Base-by-base conservation (phyloP, 2,888 invertebrate genomes). In the Helobdella robusta region DNA sequence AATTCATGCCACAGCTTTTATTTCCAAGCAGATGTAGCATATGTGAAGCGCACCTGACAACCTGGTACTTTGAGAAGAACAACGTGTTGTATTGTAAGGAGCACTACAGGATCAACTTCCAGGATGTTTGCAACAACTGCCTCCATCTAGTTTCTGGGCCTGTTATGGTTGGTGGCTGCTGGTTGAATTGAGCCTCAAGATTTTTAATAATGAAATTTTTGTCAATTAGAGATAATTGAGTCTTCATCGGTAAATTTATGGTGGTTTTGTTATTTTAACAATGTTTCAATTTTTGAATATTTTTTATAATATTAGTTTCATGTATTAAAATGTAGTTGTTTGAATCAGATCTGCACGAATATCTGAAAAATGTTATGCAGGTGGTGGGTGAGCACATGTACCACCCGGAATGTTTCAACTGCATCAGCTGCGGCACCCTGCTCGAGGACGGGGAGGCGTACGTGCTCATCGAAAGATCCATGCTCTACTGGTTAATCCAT, bases 361-460 rank as follows among this genome's bases (percentile, higher is more conserved):
- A n/a, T 59, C 4, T 2, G 52, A 4, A 23, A 25, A 56, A n/a
- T 50, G 6, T 20, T 34, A 59, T 28, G 32, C 71, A 80, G 79
- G 78, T 91, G 69, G 92, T 92, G 28, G 93, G 92, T 35, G 89
- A 89, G 75, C 91, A 91, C 81, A 89, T 90, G 79, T 93, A 91
- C 82, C 93, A 94, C 82, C 91, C 92, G 54, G 93, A 93, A 83
- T 93, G 93, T 82, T 93, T 93, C 81, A 86, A 88, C 74, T 94
- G 93, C 78, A 83, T 83, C 59, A 85, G 85, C 35, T 93, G 93
- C 80, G 83, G 85, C 36, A 83, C 86, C 2, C 90, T 87, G 77
- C 89, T 93, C 73, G 93, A 91, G 68, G 91, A 92, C 81, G 90
- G 90, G 5, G 90, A 93, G 77, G 87, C 90, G 8, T 93, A 91